A percentile compares a stretch with the other conserved stretches of the same genome.
These are phyloP conservation scores for Chloroclystis v-ata DNA, from an alignment of 2,888 invertebrate species.

Conservation along the genomic window DNA sequence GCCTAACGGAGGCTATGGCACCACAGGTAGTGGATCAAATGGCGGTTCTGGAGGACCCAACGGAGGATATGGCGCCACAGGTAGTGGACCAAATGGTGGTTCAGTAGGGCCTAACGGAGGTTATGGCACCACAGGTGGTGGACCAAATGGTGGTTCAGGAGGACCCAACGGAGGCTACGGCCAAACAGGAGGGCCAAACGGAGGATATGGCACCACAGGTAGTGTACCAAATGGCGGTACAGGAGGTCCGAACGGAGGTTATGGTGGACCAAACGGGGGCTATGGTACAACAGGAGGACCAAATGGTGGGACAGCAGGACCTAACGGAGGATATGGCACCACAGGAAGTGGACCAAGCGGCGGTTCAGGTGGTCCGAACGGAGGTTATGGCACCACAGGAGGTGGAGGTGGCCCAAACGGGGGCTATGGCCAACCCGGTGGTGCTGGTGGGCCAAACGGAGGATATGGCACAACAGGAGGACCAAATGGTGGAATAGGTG, in stretches of 20 bases:
- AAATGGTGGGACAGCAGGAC: background rate
- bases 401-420: background rate
- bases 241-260: background rate
- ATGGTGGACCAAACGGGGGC: conserved; percentile 8
- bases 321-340: background rate
- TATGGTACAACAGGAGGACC: background rate
- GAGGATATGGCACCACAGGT: conserved; percentile 5
- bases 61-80: conserved; percentile 2
- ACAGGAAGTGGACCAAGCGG: background rate
- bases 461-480: background rate
- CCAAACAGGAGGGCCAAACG: conserved; percentile 3
- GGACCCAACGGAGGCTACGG: background rate
- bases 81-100: background rate
- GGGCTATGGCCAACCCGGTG: background rate
- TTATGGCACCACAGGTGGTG: conserved; percentile 1
- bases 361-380: background rate
- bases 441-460: conserved; percentile 1
- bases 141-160: conserved; percentile 3
- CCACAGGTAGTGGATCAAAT: background rate
- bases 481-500: background rate
- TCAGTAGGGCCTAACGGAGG: conserved; percentile 1
- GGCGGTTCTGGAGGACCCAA: conserved; percentile 1
- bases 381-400: background rate
- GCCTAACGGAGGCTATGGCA: background rate
- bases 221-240: too few species aligned